Percentiles rank a stretch among this genome's conserved stretches.
phyloP scores from a whole-genome alignment of 2,888 invertebrate genomes.

The Clistopyga incitator region DNA sequence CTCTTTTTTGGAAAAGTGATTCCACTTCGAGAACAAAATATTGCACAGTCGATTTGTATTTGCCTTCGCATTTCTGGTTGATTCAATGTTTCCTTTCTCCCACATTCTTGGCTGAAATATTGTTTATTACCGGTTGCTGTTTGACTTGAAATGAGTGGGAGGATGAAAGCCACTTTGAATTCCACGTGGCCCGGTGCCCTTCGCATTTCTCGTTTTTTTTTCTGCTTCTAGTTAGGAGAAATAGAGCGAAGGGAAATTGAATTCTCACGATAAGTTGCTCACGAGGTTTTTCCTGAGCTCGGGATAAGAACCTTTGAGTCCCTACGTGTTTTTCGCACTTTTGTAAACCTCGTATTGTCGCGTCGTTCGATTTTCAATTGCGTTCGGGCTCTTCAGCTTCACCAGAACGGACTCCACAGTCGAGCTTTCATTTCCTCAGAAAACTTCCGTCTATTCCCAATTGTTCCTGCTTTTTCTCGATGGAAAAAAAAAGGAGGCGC shows the following conservation, averaged over 20 bases:
- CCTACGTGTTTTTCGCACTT: not conserved
- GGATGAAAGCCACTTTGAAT: not conserved
- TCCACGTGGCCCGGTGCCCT: not conserved
- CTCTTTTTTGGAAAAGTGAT: no score
- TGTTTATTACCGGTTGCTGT: not conserved
- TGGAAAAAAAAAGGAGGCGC: not conserved
- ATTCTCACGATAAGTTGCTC: conserved; percentile 31
- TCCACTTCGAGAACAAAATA: no score
- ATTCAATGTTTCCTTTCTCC: not conserved
- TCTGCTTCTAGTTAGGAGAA: not conserved
- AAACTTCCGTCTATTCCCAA: not conserved
- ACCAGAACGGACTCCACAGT: not conserved
- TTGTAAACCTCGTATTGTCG: conserved; percentile 12
- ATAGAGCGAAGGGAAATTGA: conserved; percentile 1
- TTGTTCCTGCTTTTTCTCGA: not conserved
- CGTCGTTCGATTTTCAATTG: conserved; percentile 15
- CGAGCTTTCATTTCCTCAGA: conserved; percentile 12
- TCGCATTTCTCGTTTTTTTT: not conserved
- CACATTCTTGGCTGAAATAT: not conserved
- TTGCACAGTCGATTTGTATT: not conserved
- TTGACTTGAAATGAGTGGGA: not conserved
- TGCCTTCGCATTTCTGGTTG: not conserved
- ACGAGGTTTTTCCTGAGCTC: not conserved
- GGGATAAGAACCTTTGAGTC: conserved; percentile 9
- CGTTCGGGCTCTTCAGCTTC: not conserved